Percentiles rank a stretch among this genome's conserved stretches.
Conservation (phyloP, 92 coral and sea anemone species). For the Diadumene lineata region DNA sequence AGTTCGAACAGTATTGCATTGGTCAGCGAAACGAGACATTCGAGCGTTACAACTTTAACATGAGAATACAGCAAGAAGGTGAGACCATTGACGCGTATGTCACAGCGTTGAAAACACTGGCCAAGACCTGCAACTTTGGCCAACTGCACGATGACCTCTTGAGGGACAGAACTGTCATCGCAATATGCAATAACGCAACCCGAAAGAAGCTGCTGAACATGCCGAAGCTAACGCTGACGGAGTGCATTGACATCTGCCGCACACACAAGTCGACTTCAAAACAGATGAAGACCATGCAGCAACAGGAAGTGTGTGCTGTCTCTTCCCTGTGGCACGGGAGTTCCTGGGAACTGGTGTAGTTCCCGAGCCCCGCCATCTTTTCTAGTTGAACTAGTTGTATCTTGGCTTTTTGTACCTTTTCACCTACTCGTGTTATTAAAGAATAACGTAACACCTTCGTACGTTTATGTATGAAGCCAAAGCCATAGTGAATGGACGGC, state of each 20-base stretch:
- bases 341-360: no score
- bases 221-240: slow-evolving; percentile 39
- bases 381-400: no score
- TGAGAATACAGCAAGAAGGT: slow-evolving; percentile 60
- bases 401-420: no score
- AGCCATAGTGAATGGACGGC: slow-evolving; percentile 40
- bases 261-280: slow-evolving; percentile 21
- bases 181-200: slow-evolving; percentile 34
- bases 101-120: slow-evolving; percentile 8
- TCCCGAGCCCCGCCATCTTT: no score
- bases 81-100: slow-evolving; percentile 66
- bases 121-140: slow-evolving; percentile 70
- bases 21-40: slow-evolving; percentile 68
- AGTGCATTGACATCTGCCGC: slow-evolving; percentile 35
- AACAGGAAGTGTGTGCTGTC: neutral
- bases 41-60: slow-evolving; percentile 61
- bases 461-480: slow-evolving; percentile 41
- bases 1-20: slow-evolving; percentile 62
- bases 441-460: no score
- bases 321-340: no score
- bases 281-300: neutral
- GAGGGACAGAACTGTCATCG: slow-evolving; percentile 36
- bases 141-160: slow-evolving; percentile 37
- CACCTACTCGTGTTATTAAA: no score
- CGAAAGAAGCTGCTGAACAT: slow-evolving; percentile 37